phyloP scores from a whole-genome alignment of 2,797 vertebrate species.

The Neosalanx taihuensis region DNA sequence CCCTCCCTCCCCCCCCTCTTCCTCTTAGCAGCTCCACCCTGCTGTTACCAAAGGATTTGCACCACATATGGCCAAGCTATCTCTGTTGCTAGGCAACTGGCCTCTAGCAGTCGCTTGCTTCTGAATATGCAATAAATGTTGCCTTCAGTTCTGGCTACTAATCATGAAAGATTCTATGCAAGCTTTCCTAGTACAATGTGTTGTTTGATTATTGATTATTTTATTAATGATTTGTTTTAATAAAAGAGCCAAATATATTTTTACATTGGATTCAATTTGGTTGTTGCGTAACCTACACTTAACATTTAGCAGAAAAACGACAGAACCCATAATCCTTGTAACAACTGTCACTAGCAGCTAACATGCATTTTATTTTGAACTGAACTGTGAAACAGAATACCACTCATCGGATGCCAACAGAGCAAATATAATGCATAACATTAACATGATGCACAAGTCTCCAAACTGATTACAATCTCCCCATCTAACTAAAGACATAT shows the following conservation, averaged over 20 bases:
- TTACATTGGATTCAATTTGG: too few relatives aligned
- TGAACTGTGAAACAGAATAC: too few relatives aligned
- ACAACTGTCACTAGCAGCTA: too few relatives aligned
- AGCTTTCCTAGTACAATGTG: neutral
- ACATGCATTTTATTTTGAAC: too few relatives aligned
- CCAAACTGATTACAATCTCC: neutral
- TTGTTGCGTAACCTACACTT: too few relatives aligned
- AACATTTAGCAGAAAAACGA: too few relatives aligned
- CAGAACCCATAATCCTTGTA: too few relatives aligned
- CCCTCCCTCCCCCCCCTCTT: neutral
- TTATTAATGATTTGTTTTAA: too few relatives aligned
- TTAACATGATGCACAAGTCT: neutral
- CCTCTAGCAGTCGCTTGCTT: neutral
- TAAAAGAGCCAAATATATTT: too few relatives aligned
- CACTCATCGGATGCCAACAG: neutral
- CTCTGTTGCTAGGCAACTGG: conserved; percentile 36
- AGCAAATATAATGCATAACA: conserved; percentile 2
- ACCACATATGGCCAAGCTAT: conserved; percentile 10
- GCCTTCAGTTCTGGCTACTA: neutral
- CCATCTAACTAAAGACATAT: neutral
- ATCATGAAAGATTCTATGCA: neutral
- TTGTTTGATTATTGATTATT: too few relatives aligned
- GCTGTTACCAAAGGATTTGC: conserved; percentile 33
- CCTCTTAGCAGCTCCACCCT: conserved; percentile 26
- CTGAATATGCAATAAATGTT: conserved; percentile 8